A percentile compares a stretch with the other conserved stretches of the same genome.
phyloP scores from a whole-genome alignment of 1,140 invertebrate species.

The Macrosteles quadrilineatus region DNA sequence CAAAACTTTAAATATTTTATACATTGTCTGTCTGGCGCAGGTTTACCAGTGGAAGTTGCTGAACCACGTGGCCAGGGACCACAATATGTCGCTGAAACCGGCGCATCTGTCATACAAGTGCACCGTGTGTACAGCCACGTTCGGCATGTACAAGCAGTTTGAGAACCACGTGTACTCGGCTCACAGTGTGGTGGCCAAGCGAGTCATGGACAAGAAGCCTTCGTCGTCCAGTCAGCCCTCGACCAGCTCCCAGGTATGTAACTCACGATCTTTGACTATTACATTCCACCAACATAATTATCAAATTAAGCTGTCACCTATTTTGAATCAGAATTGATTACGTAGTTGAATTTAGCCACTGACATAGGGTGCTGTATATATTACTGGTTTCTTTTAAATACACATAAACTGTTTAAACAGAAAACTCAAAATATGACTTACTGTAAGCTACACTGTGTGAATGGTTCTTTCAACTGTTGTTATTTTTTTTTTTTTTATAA shows the following conservation, averaged over 20 bases:
- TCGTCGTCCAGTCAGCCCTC: slow-evolving; percentile 20
- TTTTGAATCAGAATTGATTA: not conserved
- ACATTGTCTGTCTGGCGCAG: too few species aligned
- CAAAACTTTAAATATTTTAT: too few species aligned
- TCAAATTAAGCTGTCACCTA: too few species aligned
- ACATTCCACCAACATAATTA: too few species aligned
- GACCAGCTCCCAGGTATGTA: slow-evolving; percentile 38
- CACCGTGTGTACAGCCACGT: slow-evolving; percentile 91
- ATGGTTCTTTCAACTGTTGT: too few species aligned
- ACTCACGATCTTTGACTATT: too few species aligned
- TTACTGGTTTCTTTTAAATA: not conserved
- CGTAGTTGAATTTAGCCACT: not conserved
- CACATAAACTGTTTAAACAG: too few species aligned
- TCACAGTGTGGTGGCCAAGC: slow-evolving; percentile 81
- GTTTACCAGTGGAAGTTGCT: slow-evolving; percentile 91
- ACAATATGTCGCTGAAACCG: slow-evolving; percentile 87
- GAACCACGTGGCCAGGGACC: slow-evolving; percentile 87
- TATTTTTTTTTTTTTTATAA: too few species aligned
- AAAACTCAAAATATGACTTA: too few species aligned
- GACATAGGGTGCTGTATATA: not conserved
- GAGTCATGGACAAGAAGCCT: slow-evolving; percentile 76
- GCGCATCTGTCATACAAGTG: slow-evolving; percentile 93
- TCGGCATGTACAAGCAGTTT: slow-evolving; percentile 93
- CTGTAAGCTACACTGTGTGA: too few species aligned
- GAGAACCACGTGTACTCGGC: slow-evolving; percentile 93